These are phyloP conservation scores for Aphaenogaster floridana DNA, from an alignment of 1,140 invertebrate genomes.

Conservation along the genomic window DNA sequence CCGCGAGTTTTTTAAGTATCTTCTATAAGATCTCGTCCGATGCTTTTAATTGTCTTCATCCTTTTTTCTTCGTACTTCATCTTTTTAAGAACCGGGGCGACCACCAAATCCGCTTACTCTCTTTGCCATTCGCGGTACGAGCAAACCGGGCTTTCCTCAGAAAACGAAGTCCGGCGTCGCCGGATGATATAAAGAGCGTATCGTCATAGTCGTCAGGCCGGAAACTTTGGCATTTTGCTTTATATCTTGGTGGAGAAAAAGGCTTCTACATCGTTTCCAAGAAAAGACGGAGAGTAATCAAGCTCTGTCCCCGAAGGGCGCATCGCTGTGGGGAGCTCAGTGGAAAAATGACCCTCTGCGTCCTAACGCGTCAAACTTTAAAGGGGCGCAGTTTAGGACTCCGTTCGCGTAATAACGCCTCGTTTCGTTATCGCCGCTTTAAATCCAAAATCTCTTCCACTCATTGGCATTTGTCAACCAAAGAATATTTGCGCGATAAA, in stretches of 20 bases:
- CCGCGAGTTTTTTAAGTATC: background rate
- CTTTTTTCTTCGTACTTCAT: conserved; percentile 22
- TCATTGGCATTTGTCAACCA: background rate
- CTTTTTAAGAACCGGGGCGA: conserved; percentile 47
- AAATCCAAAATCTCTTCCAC: conserved; percentile 58
- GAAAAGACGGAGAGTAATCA: conserved; percentile 61
- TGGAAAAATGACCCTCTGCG: conserved; percentile 55
- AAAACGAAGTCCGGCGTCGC: conserved; percentile 54
- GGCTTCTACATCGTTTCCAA: conserved; percentile 33
- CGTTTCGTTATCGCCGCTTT: conserved; percentile 63
- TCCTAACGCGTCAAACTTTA: conserved; percentile 61
- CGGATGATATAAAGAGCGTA: conserved; percentile 64
- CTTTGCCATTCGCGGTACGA: conserved; percentile 69
- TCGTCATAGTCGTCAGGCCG: conserved; percentile 45
- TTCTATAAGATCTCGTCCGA: background rate
- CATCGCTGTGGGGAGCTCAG: conserved; percentile 43
- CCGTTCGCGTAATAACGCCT: conserved; percentile 65
- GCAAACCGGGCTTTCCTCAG: conserved; percentile 62
- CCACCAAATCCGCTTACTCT: conserved; percentile 72
- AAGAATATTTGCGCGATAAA: conserved; percentile 2
- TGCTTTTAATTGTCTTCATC: conserved; percentile 34
- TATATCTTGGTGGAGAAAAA: conserved; percentile 26
- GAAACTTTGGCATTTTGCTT: conserved; percentile 67
- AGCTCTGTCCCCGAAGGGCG: conserved; percentile 31
- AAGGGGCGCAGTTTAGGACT: conserved; percentile 51